Conservation (phyloP, 2,113 vertebrate species). For the Tretioscincus oriximinensis region DNA sequence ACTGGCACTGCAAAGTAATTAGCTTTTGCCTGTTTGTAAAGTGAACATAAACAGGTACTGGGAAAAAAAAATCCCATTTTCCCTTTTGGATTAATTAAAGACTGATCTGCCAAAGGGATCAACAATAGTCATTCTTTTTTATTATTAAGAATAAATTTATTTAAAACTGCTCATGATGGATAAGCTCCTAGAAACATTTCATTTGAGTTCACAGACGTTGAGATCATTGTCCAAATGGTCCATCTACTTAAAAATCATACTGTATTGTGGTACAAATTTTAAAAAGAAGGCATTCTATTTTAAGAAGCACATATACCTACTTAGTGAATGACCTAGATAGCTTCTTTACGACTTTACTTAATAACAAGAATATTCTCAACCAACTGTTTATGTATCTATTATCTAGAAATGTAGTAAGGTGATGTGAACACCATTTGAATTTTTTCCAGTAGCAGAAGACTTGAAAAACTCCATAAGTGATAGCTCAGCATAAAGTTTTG, state of each 20-base stretch:
- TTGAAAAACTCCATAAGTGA: too few relatives aligned
- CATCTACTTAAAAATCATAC: fast-evolving
- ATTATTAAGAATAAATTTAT: conserved; percentile 27
- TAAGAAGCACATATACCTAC: too few relatives aligned
- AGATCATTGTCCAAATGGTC: conserved; percentile 5
- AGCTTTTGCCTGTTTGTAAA: conserved; percentile 71
- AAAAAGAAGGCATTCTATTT: too few relatives aligned
- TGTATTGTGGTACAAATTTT: neutral
- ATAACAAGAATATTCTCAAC: too few relatives aligned
- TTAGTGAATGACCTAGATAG: too few relatives aligned
- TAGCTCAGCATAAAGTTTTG: too few relatives aligned
- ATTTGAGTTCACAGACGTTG: conserved; percentile 16
- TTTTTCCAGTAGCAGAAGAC: too few relatives aligned
- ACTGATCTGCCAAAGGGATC: conserved; percentile 42
- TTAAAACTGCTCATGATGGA: neutral
- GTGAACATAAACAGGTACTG: conserved; percentile 64
- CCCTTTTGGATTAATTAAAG: conserved; percentile 58
- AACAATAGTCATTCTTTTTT: conserved; percentile 29
- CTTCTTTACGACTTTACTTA: too few relatives aligned
- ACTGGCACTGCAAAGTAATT: conserved; percentile 70
- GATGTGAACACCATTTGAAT: too few relatives aligned
- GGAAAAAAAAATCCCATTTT: conserved; percentile 21
- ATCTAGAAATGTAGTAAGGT: too few relatives aligned
- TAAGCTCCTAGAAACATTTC: conserved; percentile 14
- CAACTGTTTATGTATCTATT: too few relatives aligned